A percentile compares a stretch with the other conserved stretches of the same genome.
These are phyloP conservation scores for Carduelis carduelis DNA, from an alignment of 2,797 vertebrate genomes.

Conservation along the genomic window DNA sequence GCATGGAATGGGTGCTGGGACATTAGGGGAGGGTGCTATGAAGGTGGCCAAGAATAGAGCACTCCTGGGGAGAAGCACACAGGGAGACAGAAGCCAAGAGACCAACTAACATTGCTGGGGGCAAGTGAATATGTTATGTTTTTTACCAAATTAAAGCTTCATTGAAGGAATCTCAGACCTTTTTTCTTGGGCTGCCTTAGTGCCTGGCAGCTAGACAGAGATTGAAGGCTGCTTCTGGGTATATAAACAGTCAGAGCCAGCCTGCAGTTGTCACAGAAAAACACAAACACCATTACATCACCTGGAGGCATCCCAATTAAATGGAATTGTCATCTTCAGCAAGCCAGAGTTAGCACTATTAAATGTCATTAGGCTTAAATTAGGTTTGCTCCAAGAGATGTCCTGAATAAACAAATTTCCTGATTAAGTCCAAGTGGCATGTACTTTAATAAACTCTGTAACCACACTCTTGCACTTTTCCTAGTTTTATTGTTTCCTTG, in stretches of 20 bases:
- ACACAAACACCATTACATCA: neutral
- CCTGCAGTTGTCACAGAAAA: neutral
- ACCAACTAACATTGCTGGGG: neutral
- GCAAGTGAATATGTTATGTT: fast-evolving
- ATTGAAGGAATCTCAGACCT: neutral
- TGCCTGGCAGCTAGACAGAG: neutral
- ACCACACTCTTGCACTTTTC: neutral
- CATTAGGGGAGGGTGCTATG: neutral
- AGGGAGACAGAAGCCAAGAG: neutral
- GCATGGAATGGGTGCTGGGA: neutral
- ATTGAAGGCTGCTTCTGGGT: neutral
- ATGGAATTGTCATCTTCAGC: conserved; percentile 26
- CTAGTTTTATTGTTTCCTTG: conserved; percentile 9
- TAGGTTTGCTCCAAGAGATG: conserved; percentile 41
- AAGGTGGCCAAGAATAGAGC: neutral
- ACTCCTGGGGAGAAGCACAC: neutral
- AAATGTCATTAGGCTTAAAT: conserved; percentile 60
- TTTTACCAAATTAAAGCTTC: neutral
- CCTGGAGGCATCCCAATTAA: conserved; percentile 56
- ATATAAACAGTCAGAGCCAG: neutral
- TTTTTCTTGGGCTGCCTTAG: neutral
- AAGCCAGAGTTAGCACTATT: conserved; percentile 43
- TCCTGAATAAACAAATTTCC: conserved; percentile 39
- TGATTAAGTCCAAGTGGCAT: conserved; percentile 39
- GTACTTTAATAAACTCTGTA: conserved; percentile 9